phyloP scores from a whole-genome alignment of 2,113 vertebrate species.

The Archilochus colubris region DNA sequence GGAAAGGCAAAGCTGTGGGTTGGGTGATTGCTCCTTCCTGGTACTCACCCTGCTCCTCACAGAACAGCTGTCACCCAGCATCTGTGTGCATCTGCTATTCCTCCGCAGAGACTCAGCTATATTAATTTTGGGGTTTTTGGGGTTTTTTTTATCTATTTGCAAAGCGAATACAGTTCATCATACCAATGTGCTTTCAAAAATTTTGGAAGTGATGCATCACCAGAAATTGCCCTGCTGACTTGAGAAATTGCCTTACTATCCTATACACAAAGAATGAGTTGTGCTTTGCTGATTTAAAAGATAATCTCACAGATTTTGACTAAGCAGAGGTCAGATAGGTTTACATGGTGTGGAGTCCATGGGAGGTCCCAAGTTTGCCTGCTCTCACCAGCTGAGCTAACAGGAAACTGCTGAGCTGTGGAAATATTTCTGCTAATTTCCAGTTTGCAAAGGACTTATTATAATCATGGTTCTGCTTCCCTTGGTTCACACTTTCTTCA shows the following conservation, averaged over 20 bases:
- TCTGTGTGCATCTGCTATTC: neutral
- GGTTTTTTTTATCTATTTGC: neutral
- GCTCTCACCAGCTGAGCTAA: neutral
- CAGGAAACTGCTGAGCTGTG: neutral
- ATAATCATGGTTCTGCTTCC: neutral
- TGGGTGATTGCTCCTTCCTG: neutral
- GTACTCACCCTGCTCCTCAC: rapidly evolving
- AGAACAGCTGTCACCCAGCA: neutral
- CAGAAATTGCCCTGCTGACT: neutral
- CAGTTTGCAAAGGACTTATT: neutral
- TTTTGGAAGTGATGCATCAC: neutral
- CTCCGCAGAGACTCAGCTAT: neutral
- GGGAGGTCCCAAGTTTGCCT: neutral
- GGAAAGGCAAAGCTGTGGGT: neutral
- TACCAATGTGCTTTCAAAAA: neutral
- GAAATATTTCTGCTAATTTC: neutral
- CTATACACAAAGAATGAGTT: neutral
- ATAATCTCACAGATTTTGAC: neutral
- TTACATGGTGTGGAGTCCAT: neutral
- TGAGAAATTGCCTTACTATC: neutral
- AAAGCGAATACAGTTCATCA: neutral
- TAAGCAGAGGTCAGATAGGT: neutral
- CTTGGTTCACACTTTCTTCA: neutral
- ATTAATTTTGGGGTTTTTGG: too few relatives aligned
- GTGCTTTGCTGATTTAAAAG: neutral